Conservation (phyloP, 1,140 invertebrate species). For the Drosophila pseudoobscura region DNA sequence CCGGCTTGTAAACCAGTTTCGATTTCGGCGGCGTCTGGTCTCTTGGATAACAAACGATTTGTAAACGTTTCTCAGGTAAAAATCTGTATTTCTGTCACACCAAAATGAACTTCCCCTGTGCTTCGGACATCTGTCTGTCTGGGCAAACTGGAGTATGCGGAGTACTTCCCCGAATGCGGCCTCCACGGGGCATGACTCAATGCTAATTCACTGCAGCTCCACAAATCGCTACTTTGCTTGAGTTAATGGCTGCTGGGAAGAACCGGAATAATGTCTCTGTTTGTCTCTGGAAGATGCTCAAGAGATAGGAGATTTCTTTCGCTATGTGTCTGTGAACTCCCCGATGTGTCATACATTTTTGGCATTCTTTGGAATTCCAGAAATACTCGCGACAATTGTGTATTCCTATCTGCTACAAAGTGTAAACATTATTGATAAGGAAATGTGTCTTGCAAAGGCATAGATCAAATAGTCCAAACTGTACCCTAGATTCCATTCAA, state of each 20-base stretch:
- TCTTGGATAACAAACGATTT: slow-evolving; percentile 43
- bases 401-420: slow-evolving; percentile 5
- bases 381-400: slow-evolving; percentile 25
- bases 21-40: slow-evolving; percentile 18
- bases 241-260: slow-evolving; percentile 30
- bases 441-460: background rate
- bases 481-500: slow-evolving; percentile 5
- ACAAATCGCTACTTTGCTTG: slow-evolving; percentile 9
- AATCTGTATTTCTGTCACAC: slow-evolving; percentile 39
- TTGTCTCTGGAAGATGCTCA: slow-evolving; percentile 1
- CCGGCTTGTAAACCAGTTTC: slow-evolving; percentile 39
- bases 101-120: slow-evolving; percentile 2
- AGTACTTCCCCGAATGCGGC: slow-evolving; percentile 31
- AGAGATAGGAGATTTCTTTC: too few relatives aligned
- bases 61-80: slow-evolving; percentile 28
- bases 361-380: slow-evolving; percentile 24
- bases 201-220: slow-evolving; percentile 7
- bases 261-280: slow-evolving; percentile 7
- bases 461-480: background rate
- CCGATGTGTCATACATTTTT: too few relatives aligned
- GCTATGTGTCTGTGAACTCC: too few relatives aligned
- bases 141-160: slow-evolving; percentile 33
- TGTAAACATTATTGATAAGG: slow-evolving; percentile 26
- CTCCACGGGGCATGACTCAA: slow-evolving; percentile 27
- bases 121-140: background rate